Evolutionary conservation across 1,140 invertebrate genomes (phyloP), one percentile per base, ranked within the genome.

Genomic region (Pantala flavescens): DNA sequence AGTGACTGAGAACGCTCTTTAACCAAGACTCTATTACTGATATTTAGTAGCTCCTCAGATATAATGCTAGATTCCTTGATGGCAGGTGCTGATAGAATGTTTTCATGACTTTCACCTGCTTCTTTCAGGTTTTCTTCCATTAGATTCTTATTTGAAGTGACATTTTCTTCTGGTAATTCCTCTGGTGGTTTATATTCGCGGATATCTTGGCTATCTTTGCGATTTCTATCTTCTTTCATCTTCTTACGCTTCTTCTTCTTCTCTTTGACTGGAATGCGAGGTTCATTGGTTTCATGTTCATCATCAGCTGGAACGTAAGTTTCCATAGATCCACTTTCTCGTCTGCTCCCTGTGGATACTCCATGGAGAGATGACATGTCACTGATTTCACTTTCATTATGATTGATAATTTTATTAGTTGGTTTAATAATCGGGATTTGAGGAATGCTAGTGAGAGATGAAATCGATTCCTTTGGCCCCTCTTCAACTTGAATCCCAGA

Each of bases 171-270:
- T 43, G 71, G 23, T 9, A 24, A 3, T 19, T 72, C 71, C 71
- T 72, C 71, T 19, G 71, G 5, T 2, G 71, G 23, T 72, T 24
- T 24, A 24, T 72, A 24, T 16, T 24, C 23, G n/a, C 23, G 28
- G 10, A 24, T 24, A 76, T 91, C 86, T 76, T 90, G 87, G 78
- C 90, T 88, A 43, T 89, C 86, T 78, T 88, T 87, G n/a, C 88
- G 84, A 77, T 84, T 87, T 78, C 88, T 87, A 75, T 93, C 91
- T 78, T 93, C 92, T 79, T 90, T 92, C 23, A 88, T 91, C 78
- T 89, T 91, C 79, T 93, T 93, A 72, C 92, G 88, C 78, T 93
- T 93, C 81, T 93, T 93, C 80, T 91, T 92, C 80, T 90, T 92
- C 77, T 92, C 90, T 78, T 89, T 90, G 23, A 79, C 79, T 12